Percentiles rank a stretch among this genome's conserved stretches.
Conservation (phyloP, 2,888 invertebrate species). For the Erebia palarica region DNA sequence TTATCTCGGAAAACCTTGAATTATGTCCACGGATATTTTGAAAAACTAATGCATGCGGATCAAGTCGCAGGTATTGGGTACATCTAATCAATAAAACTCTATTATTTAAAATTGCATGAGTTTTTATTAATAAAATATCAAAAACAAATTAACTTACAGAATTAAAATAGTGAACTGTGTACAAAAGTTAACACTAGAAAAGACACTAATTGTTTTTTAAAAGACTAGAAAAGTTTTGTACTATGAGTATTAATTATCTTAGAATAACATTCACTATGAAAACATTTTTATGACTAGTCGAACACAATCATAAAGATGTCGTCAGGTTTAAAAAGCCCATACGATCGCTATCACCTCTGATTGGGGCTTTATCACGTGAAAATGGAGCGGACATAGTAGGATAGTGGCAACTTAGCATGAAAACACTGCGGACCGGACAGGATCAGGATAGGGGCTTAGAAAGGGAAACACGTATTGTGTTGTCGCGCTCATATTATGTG, state of each 20-base stretch:
- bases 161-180: constrained; percentile 25
- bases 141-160: constrained; percentile 16
- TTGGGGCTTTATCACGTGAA: too few relatives aligned
- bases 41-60: too few relatives aligned
- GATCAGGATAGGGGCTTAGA: too few relatives aligned
- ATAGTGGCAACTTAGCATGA: too few relatives aligned
- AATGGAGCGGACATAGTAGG: too few relatives aligned
- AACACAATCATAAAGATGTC: not conserved
- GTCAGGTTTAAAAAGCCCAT: not conserved
- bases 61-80: too few relatives aligned
- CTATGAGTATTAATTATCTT: constrained; percentile 43
- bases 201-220: constrained; percentile 24
- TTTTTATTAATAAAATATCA: constrained; percentile 13
- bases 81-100: not conserved
- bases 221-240: constrained; percentile 69
- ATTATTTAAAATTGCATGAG: not conserved
- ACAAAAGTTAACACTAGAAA: constrained; percentile 29
- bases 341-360: too few relatives aligned
- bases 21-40: too few relatives aligned
- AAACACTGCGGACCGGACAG: too few relatives aligned
- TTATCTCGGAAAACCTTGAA: too few relatives aligned
- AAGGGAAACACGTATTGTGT: too few relatives aligned
- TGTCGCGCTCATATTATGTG: too few relatives aligned
- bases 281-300: not conserved
- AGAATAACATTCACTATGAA: constrained; percentile 16